These are phyloP conservation scores for Numida meleagris DNA, from an alignment of 2,113 vertebrate species.

Conservation along the genomic window DNA sequence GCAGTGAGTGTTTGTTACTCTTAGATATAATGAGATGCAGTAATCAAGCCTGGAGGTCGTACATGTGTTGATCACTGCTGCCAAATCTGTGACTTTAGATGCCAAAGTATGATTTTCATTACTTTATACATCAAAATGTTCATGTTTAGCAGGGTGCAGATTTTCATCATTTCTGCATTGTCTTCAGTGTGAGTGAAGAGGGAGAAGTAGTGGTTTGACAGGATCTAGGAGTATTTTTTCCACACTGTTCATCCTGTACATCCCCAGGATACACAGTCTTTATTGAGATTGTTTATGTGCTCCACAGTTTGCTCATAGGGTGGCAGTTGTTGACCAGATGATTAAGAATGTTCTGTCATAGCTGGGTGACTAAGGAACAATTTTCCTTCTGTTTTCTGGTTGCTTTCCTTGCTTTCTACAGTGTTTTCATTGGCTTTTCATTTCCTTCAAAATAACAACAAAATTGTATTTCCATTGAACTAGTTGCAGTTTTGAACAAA, in stretches of 20 bases:
- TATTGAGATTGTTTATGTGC: neutral
- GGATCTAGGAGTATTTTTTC: neutral
- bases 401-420: neutral
- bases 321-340: neutral
- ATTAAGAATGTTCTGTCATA: neutral
- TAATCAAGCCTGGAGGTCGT: neutral
- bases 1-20: neutral
- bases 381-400: neutral
- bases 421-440: constrained; percentile 4
- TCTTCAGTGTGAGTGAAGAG: neutral
- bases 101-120: neutral
- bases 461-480: neutral
- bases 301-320: neutral
- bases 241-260: neutral
- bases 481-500: neutral
- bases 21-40: neutral
- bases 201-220: neutral
- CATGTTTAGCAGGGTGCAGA: neutral
- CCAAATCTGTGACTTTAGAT: neutral
- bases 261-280: neutral
- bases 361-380: neutral
- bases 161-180: neutral
- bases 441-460: constrained; percentile 21
- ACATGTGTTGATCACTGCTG: neutral
- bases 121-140: neutral